Conservation (phyloP, 2,888 invertebrate species). For the Erannis defoliaria region DNA sequence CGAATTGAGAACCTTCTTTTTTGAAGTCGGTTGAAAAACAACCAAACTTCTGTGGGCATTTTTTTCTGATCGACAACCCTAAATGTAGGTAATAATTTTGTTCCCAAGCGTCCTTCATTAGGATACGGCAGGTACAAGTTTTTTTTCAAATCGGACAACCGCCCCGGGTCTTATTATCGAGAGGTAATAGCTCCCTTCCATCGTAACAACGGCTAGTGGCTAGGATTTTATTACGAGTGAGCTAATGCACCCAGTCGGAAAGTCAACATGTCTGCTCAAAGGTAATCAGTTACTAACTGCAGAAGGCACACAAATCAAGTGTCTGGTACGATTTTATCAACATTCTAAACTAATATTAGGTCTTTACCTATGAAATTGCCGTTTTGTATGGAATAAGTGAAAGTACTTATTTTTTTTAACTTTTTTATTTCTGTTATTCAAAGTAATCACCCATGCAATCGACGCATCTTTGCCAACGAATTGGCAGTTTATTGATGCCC, state of each 20-base stretch:
- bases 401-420: no score
- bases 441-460: no score
- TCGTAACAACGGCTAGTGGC: slow-evolving; percentile 51
- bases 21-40: not conserved
- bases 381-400: no score
- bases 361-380: no score
- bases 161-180: slow-evolving; percentile 65
- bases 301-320: not conserved
- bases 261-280: not conserved
- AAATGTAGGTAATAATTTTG: slow-evolving; percentile 62
- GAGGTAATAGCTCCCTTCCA: slow-evolving; percentile 63
- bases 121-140: slow-evolving; percentile 76
- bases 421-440: no score
- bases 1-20: no score
- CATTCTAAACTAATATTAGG: no score
- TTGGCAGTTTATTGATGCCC: no score
- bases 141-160: slow-evolving; percentile 67
- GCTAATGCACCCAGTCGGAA: slow-evolving; percentile 23
- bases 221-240: slow-evolving; percentile 63
- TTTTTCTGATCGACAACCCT: slow-evolving; percentile 39
- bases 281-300: not conserved
- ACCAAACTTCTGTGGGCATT: not conserved
- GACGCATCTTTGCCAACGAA: no score
- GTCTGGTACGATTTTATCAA: not conserved
- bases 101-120: slow-evolving; percentile 71